Evolutionary conservation across 2,113 vertebrate species (phyloP).

Genomic region (Cyanoliseus patagonus): DNA sequence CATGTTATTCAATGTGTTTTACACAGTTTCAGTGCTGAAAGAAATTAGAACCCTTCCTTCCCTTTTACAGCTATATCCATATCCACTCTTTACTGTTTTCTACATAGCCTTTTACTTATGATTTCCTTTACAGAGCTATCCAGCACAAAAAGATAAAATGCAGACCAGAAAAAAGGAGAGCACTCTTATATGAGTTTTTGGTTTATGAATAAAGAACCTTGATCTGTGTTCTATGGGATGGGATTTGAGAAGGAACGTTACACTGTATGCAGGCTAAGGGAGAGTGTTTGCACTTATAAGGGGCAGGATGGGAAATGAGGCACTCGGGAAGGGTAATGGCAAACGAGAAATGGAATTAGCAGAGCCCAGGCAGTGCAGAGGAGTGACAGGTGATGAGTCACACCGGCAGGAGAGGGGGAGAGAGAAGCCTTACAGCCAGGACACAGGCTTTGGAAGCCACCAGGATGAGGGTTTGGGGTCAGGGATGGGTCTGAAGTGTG

Average conservation of each 20-base stretch:
- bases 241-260: background rate
- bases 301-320: background rate
- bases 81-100: background rate
- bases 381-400: conserved; percentile 20
- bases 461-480: background rate
- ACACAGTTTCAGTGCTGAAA: background rate
- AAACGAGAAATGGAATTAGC: conserved; percentile 28
- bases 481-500: background rate
- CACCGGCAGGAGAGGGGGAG: background rate
- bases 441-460: background rate
- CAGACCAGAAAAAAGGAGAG: background rate
- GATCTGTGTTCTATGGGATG: rapidly evolving
- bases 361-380: background rate
- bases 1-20: background rate
- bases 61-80: background rate
- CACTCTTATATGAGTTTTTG: background rate
- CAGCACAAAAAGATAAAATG: background rate
- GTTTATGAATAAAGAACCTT: background rate
- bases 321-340: background rate
- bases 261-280: rapidly evolving
- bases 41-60: background rate
- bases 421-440: background rate
- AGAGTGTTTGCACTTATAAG: background rate
- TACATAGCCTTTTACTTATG: background rate
- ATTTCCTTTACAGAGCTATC: background rate